These are phyloP conservation scores for Nesometra sesokonis DNA, from an alignment of 35 echinoderm and acorn worm genomes.

Conservation along the genomic window DNA sequence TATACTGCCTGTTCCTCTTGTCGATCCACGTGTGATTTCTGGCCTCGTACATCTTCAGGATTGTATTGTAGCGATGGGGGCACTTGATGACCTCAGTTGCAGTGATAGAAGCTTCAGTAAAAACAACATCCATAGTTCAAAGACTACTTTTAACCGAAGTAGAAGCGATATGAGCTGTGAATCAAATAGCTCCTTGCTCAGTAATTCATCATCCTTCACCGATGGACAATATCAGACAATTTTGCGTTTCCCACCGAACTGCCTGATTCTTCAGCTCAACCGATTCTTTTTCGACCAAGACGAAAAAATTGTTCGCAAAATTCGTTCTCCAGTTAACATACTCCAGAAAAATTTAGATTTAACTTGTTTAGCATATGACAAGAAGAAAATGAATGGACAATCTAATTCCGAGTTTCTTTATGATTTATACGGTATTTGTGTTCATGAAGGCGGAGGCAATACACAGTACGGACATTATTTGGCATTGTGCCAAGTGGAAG, in stretches of 20 bases:
- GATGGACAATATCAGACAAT: slow-evolving; percentile 19
- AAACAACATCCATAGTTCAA: not conserved
- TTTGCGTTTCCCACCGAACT: slow-evolving; percentile 22
- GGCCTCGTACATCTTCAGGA: slow-evolving; percentile 17
- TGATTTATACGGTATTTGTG: slow-evolving; percentile 15
- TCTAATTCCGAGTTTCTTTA: not conserved
- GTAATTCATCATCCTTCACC: not conserved
- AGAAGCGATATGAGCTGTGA: not conserved
- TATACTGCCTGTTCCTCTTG: slow-evolving; percentile 21
- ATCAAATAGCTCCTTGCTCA: not conserved
- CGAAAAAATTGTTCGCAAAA: not conserved
- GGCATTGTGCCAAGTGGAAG: not conserved
- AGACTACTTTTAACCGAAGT: not conserved
- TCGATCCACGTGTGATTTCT: not conserved
- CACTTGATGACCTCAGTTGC: not conserved
- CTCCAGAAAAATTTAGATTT: slow-evolving; percentile 8
- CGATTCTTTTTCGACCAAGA: slow-evolving; percentile 15
- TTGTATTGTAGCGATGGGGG: slow-evolving; percentile 8
- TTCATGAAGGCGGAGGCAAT: slow-evolving; percentile 26
- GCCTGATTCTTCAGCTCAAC: slow-evolving; percentile 32
- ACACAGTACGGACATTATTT: slow-evolving; percentile 32
- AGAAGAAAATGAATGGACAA: not conserved
- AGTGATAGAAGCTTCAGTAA: not conserved
- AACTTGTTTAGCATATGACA: slow-evolving; percentile 2
- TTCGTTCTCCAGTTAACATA: slow-evolving; percentile 16